Conservation (phyloP, 53 echinoderm and acorn worm genomes). For the Arbacia lixula region DNA sequence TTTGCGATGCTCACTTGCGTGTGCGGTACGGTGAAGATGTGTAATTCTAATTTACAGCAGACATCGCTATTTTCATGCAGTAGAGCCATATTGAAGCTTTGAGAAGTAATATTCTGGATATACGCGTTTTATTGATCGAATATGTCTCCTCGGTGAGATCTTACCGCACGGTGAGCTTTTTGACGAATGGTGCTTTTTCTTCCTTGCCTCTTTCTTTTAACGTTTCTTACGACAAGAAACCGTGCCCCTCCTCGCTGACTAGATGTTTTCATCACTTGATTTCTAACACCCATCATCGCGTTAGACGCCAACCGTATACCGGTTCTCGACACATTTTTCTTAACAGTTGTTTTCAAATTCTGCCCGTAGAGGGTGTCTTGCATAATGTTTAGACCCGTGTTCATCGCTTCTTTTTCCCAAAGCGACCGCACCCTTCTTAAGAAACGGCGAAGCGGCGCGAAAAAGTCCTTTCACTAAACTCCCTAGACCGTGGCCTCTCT, state of each 20-base stretch:
- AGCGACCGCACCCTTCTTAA: slow-evolving; percentile 59
- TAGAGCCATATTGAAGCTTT: slow-evolving; percentile 60
- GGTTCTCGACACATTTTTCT: slow-evolving; percentile 31
- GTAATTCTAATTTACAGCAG: slow-evolving; percentile 72
- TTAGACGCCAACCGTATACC: slow-evolving; percentile 39
- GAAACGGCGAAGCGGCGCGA: slow-evolving; percentile 32
- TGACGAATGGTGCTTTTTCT: background rate
- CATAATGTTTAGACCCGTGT: slow-evolving; percentile 55
- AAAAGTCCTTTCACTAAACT: slow-evolving; percentile 52
- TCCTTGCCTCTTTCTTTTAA: slow-evolving; percentile 14
- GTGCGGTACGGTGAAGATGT: slow-evolving; percentile 66
- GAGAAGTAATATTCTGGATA: too few relatives aligned
- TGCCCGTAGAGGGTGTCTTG: slow-evolving; percentile 54
- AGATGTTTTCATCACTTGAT: too few relatives aligned
- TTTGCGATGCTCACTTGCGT: slow-evolving; percentile 71
- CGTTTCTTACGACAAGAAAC: background rate
- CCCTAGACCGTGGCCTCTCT: slow-evolving; percentile 42
- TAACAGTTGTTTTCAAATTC: slow-evolving; percentile 53
- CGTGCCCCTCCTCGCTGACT: background rate
- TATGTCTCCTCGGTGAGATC: slow-evolving; percentile 7
- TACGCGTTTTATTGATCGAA: background rate
- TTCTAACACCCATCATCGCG: background rate
- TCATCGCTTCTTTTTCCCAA: slow-evolving; percentile 67
- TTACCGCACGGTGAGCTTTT: slow-evolving; percentile 6
- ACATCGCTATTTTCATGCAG: slow-evolving; percentile 71